Evolutionary conservation across 2,888 invertebrate genomes (phyloP).

Genomic region (Embidobia sp.): DNA sequence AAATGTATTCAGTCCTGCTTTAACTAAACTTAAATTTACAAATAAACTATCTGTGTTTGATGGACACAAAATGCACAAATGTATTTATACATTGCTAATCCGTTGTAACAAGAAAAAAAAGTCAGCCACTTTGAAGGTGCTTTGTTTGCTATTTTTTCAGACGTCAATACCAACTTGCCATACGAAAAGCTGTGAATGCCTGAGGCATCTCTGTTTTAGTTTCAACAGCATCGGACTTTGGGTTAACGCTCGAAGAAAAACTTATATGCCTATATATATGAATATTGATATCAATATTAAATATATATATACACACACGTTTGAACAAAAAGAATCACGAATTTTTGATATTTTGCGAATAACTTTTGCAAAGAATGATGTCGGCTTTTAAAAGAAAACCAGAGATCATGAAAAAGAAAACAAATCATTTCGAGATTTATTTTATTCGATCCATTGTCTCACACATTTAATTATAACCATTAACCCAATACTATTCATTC

Average conservation of each 20-base stretch:
- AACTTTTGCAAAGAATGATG: slow-evolving; percentile 52
- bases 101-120: slow-evolving; percentile 46
- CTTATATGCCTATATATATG: slow-evolving; percentile 34
- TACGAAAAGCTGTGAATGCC: slow-evolving; percentile 93
- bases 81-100: slow-evolving; percentile 24
- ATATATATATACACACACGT: slow-evolving; percentile 1
- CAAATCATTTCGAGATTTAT: slow-evolving; percentile 45
- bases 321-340: background rate
- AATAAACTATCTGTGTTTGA: slow-evolving; percentile 37
- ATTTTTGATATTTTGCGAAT: slow-evolving; percentile 18
- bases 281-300: slow-evolving; percentile 9
- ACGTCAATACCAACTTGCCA: slow-evolving; percentile 94
- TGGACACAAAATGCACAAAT: slow-evolving; percentile 19
- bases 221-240: slow-evolving; percentile 80
- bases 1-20: background rate
- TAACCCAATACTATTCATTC: slow-evolving; percentile 51
- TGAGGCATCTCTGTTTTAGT: slow-evolving; percentile 83
- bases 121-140: slow-evolving; percentile 74
- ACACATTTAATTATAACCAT: no score
- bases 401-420: slow-evolving; percentile 8
- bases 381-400: slow-evolving; percentile 33
- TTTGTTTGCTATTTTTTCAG: slow-evolving; percentile 84
- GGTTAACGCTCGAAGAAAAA: slow-evolving; percentile 67
- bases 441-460: slow-evolving; percentile 21
- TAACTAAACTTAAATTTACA: background rate